Conservation (phyloP, 2,888 invertebrate genomes). For the Choristoneura rosaceana region DNA sequence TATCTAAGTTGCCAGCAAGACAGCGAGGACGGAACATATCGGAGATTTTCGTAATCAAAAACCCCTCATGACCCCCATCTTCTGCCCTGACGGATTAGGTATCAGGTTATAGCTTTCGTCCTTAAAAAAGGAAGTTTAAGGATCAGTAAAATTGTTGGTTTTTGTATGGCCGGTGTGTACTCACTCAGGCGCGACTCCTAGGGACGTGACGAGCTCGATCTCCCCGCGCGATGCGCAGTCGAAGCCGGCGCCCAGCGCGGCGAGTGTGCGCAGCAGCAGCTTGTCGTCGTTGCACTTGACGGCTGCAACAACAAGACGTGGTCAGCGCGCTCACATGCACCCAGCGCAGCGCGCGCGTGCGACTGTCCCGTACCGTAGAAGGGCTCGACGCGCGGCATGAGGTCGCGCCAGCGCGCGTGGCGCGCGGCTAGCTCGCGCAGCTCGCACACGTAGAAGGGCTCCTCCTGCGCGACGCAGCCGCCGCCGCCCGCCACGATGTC, state of each 20-base stretch:
- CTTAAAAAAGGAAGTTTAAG: too few relatives aligned
- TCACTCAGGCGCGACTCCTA: conserved; percentile 89
- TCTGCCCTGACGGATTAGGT: too few relatives aligned
- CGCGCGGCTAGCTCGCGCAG: conserved; percentile 94
- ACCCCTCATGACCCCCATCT: too few relatives aligned
- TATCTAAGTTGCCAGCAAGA: too few relatives aligned
- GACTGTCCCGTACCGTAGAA: conserved; percentile 92
- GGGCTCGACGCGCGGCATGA: conserved; percentile 95
- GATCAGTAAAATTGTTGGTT: not conserved
- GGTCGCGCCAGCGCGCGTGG: conserved; percentile 92
- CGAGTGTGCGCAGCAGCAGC: conserved; percentile 92
- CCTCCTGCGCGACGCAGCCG: conserved; percentile 87
- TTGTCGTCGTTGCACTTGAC: conserved; percentile 98
- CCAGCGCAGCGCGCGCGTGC: too few relatives aligned
- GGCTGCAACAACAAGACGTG: conserved; percentile 76
- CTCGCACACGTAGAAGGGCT: conserved; percentile 96
- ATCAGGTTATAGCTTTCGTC: too few relatives aligned
- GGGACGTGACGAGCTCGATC: conserved; percentile 91
- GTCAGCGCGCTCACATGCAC: not conserved
- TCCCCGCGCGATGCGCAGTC: conserved; percentile 99
- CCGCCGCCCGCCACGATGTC: conserved; percentile 85
- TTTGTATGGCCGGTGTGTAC: conserved; percentile 47
- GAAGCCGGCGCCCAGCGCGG: conserved; percentile 95
- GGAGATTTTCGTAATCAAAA: too few relatives aligned
- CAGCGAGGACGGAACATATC: too few relatives aligned